A percentile compares a stretch with the other conserved stretches of the same genome.
These are phyloP conservation scores for Pristiophorus japonicus DNA, from an alignment of 2,113 vertebrate species.

Conservation along the genomic window DNA sequence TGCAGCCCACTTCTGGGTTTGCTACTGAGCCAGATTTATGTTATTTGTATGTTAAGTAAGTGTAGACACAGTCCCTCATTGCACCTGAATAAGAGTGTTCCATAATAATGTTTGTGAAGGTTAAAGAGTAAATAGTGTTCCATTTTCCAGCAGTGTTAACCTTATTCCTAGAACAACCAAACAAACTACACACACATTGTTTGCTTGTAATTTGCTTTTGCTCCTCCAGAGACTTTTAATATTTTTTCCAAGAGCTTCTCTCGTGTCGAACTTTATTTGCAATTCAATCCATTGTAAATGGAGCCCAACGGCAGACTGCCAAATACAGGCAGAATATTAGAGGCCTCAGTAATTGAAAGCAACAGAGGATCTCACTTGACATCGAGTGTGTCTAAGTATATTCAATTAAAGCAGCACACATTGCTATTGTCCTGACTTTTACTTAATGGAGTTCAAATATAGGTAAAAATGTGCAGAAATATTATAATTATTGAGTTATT, in stretches of 20 bases:
- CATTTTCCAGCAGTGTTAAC: background rate
- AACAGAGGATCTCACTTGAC: background rate
- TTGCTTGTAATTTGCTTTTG: background rate
- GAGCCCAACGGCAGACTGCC: background rate
- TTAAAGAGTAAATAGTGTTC: background rate
- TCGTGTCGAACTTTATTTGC: slow-evolving; percentile 25
- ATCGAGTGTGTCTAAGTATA: background rate
- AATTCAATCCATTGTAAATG: slow-evolving; percentile 19
- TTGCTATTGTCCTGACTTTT: background rate
- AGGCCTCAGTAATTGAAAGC: slow-evolving; percentile 3
- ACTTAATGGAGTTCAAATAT: background rate
- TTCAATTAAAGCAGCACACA: background rate
- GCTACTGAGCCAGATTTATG: background rate
- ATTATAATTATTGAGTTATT: background rate
- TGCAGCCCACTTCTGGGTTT: background rate
- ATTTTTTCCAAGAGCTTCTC: background rate
- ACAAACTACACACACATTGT: background rate
- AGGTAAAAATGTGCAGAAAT: background rate
- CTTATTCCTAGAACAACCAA: background rate
- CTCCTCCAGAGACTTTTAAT: background rate
- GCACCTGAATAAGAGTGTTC: background rate
- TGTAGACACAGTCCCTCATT: no score
- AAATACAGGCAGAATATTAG: background rate
- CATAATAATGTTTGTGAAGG: background rate
- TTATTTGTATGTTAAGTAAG: background rate